A percentile compares a stretch with the other conserved stretches of the same genome.
phyloP scores from a whole-genome alignment of 1,140 invertebrate genomes.

The Brachionus angularis region DNA sequence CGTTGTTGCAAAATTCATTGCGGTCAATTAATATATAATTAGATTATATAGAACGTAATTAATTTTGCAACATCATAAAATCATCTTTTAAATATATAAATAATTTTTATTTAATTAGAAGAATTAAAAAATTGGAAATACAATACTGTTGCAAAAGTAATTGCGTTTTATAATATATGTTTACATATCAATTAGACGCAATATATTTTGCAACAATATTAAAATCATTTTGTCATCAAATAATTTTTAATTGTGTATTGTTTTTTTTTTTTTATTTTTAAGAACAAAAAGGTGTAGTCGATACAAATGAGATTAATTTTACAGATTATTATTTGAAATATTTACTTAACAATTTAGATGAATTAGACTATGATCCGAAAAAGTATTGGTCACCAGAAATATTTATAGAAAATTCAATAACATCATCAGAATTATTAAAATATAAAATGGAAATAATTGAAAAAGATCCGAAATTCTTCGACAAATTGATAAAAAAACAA shows the following conservation, averaged over 20 bases:
- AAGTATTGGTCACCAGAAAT: constrained; percentile 39
- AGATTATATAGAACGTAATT: no score
- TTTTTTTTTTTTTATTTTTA: neutral
- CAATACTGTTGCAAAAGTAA: no score
- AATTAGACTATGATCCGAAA: constrained; percentile 20
- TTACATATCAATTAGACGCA: neutral
- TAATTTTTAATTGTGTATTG: no score
- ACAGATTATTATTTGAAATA: constrained; percentile 33
- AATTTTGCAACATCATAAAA: no score
- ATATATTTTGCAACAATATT: no score
- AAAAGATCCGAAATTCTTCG: constrained; percentile 16
- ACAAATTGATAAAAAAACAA: neutral
- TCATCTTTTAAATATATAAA: no score
- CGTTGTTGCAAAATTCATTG: no score
- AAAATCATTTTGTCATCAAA: neutral
- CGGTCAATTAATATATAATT: no score
- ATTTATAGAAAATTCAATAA: constrained; percentile 34
- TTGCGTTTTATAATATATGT: no score
- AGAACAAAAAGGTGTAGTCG: neutral
- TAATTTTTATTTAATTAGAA: no score
- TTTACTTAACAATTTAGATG: constrained; percentile 31
- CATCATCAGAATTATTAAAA: neutral
- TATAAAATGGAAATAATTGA: constrained; percentile 43
- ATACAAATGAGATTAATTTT: neutral
- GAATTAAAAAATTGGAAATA: no score